These are phyloP conservation scores for Muscicapa striata DNA, from an alignment of 2,797 vertebrate genomes.

Conservation along the genomic window DNA sequence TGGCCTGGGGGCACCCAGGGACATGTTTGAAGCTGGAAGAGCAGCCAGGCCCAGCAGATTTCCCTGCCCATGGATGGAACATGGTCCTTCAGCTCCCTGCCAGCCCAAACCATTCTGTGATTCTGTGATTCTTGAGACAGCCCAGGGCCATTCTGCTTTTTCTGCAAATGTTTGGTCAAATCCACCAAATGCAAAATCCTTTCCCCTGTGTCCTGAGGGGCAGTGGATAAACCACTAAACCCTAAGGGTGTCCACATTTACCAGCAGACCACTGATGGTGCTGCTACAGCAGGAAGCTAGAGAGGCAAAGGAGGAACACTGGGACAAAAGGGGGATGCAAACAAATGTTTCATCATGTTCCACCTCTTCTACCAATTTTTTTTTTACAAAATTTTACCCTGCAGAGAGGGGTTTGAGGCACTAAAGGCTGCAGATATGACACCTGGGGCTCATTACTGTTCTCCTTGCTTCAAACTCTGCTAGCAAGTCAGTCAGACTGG, in stretches of 20 bases:
- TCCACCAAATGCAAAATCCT: background rate
- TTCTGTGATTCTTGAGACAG: background rate
- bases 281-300: background rate
- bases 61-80: background rate
- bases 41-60: background rate
- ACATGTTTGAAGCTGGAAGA: accelerated
- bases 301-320: background rate
- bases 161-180: background rate
- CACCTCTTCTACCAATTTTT: background rate
- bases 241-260: background rate
- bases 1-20: background rate
- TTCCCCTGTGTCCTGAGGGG: background rate
- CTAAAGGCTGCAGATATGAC: background rate
- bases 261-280: background rate
- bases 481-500: background rate
- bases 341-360: background rate
- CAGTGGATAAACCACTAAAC: background rate
- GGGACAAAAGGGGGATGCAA: background rate
- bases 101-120: background rate
- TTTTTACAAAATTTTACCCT: background rate
- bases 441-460: background rate
- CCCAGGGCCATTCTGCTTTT: background rate
- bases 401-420: background rate
- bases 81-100: background rate
- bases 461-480: background rate